These are phyloP conservation scores for Aspidoscelis tigris DNA, from an alignment of 2,113 vertebrate genomes.

Conservation along the genomic window DNA sequence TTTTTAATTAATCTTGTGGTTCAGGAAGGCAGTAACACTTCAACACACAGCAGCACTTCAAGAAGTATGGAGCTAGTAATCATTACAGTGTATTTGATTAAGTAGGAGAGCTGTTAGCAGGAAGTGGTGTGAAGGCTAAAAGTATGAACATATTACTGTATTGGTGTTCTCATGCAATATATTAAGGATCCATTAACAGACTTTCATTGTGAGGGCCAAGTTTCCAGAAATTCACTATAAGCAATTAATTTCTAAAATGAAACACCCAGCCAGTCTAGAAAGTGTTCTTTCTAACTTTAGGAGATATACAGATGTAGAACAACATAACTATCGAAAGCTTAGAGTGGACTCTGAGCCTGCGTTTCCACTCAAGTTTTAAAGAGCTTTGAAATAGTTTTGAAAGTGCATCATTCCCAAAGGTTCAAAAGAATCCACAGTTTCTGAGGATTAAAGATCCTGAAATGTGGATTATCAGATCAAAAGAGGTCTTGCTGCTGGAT, in stretches of 20 bases:
- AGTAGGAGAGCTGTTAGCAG: background rate
- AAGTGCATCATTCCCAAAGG: no score
- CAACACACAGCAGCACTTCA: background rate
- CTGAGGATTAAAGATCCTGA: no score
- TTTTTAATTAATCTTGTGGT: background rate
- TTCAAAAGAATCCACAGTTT: no score
- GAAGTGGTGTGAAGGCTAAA: background rate
- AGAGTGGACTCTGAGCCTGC: no score
- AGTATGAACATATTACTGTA: background rate
- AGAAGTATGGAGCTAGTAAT: background rate
- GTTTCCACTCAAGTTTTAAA: no score
- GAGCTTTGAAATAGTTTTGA: no score
- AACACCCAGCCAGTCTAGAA: background rate
- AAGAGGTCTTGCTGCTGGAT: no score
- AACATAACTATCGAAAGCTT: no score
- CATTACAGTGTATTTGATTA: background rate
- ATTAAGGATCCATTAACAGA: background rate
- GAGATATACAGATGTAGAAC: no score
- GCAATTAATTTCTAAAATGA: background rate
- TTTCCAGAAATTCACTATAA: background rate
- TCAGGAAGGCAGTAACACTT: background rate
- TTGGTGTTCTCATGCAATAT: background rate
- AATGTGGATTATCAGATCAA: no score
- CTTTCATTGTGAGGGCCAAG: background rate
- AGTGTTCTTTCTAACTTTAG: background rate